These are phyloP conservation scores for Syrrhaptes paradoxus DNA, from an alignment of 2,113 vertebrate species.

Conservation along the genomic window DNA sequence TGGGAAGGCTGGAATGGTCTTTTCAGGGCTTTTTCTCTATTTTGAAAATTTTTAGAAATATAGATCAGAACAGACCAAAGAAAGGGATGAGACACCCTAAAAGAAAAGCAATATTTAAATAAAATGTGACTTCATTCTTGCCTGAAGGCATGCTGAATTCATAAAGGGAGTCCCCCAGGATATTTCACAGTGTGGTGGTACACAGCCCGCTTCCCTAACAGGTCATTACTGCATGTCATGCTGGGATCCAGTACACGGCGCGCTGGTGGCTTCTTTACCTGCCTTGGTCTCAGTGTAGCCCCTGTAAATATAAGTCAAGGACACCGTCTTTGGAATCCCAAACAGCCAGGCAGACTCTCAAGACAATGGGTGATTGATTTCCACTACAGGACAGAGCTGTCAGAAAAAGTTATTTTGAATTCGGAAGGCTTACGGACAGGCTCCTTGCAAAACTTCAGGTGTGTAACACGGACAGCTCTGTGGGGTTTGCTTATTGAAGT, in stretches of 20 bases:
- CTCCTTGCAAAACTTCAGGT: not conserved
- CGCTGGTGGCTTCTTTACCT: not conserved
- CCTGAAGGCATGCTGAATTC: constrained; percentile 74
- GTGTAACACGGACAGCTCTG: not conserved
- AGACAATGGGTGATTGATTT: constrained; percentile 37
- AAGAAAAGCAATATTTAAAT: constrained; percentile 74
- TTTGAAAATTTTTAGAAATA: constrained; percentile 42
- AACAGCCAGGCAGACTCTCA: constrained; percentile 33
- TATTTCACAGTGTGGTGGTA: constrained; percentile 75
- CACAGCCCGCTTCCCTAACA: constrained; percentile 79
- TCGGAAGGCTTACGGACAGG: not conserved
- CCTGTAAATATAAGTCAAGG: constrained; percentile 22
- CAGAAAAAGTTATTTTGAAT: not conserved
- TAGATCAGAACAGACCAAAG: constrained; percentile 8
- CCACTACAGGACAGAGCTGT: not conserved
- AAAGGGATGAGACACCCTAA: constrained; percentile 12
- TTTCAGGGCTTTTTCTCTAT: constrained; percentile 35
- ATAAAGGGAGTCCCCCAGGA: constrained; percentile 82
- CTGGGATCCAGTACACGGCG: constrained; percentile 60
- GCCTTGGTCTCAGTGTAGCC: not conserved
- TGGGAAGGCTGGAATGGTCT: not conserved
- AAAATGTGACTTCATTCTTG: constrained; percentile 65
- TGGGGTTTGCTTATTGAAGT: not conserved
- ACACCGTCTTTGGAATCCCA: constrained; percentile 48
- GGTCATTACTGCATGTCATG: constrained; percentile 85